phyloP scores from a whole-genome alignment of 2,113 vertebrate species.

The Myrmecophaga tridactyla region DNA sequence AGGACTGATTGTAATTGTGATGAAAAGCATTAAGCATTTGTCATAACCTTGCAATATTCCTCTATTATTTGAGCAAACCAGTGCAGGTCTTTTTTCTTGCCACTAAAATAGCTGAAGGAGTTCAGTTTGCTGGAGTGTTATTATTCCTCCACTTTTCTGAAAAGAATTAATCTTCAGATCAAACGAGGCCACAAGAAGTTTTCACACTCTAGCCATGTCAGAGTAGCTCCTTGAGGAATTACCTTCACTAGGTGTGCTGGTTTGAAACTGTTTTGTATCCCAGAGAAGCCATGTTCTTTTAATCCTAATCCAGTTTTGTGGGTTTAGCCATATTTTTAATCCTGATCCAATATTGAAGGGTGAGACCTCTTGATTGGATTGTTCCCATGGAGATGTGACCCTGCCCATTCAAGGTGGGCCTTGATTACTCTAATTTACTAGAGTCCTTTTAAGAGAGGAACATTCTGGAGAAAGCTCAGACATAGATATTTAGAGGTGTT shows the following conservation, averaged over 20 bases:
- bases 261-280: too few species aligned
- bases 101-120: neutral
- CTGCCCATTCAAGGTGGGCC: too few species aligned
- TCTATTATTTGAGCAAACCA: neutral
- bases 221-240: neutral
- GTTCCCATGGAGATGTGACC: too few species aligned
- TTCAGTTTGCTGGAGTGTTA: neutral
- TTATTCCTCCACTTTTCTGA: neutral
- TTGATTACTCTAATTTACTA: too few species aligned
- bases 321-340: too few species aligned
- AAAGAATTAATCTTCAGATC: neutral
- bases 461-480: too few species aligned
- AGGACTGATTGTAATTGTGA: neutral
- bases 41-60: accelerated
- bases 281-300: too few species aligned
- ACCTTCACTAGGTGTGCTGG: too few species aligned
- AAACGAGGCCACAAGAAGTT: neutral
- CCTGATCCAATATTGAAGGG: too few species aligned
- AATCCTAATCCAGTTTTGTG: too few species aligned
- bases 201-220: neutral
- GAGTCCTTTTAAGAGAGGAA: too few species aligned
- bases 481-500: too few species aligned
- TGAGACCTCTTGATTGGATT: neutral
- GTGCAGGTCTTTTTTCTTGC: neutral
- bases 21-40: neutral